phyloP scores from a whole-genome alignment of 2,113 vertebrate genomes.

The Hippocampus abdominalis region DNA sequence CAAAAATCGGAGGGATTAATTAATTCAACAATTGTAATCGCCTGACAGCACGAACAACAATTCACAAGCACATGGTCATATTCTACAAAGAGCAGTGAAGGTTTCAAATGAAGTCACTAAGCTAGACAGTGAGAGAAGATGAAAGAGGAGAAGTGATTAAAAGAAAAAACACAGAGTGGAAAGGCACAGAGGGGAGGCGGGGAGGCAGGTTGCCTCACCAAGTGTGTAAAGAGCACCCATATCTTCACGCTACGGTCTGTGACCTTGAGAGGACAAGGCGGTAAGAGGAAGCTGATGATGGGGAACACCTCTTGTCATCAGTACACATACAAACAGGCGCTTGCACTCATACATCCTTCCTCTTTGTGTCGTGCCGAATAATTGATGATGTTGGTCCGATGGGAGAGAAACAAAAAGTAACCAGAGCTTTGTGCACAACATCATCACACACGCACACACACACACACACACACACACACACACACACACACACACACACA shows the following conservation, averaged over 20 bases:
- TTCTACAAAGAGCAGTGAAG: background rate
- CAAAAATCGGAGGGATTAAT: too few species aligned
- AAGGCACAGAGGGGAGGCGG: background rate
- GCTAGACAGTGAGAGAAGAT: background rate
- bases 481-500: background rate
- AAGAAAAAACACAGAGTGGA: background rate
- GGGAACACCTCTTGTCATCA: background rate
- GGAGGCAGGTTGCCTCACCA: constrained; percentile 12
- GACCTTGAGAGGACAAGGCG: constrained; percentile 51
- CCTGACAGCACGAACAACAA: background rate
- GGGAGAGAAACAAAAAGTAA: background rate
- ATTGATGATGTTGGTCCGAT: background rate
- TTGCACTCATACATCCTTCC: background rate
- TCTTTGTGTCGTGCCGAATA: background rate
- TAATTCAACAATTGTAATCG: too few species aligned
- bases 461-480: too few species aligned
- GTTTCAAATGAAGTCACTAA: background rate
- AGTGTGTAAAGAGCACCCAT: constrained; percentile 39
- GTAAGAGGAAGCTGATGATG: background rate
- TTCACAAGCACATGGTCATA: background rate
- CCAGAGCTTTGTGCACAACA: background rate
- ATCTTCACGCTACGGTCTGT: background rate
- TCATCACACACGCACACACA: background rate
- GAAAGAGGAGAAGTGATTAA: background rate
- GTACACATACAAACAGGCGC: background rate